phyloP scores from a whole-genome alignment of 2,113 vertebrate genomes.

The Xenopus laevis region DNA sequence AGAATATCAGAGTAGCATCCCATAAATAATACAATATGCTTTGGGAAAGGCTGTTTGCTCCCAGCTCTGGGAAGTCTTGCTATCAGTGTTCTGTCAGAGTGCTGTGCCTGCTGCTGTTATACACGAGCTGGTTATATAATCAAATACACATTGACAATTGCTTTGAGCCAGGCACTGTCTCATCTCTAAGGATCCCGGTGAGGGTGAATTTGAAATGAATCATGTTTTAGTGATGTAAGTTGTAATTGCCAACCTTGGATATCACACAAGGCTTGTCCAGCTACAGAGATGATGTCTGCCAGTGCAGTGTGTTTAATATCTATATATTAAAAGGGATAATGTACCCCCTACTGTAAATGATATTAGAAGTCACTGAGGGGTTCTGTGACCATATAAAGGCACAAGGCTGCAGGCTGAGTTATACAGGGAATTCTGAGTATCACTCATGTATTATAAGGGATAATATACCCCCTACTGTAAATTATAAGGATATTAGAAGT shows the following conservation, averaged over 20 bases:
- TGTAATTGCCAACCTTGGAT: conserved; percentile 19
- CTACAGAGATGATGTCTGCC: too few species aligned
- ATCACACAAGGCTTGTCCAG: not conserved
- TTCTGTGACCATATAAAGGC: too few species aligned
- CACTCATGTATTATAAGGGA: too few species aligned
- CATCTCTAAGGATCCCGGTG: not conserved
- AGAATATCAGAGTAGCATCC: conserved; percentile 1
- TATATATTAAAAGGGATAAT: too few species aligned
- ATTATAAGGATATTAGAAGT: too few species aligned
- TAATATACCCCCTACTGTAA: too few species aligned
- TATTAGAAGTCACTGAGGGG: too few species aligned
- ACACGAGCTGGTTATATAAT: conserved; percentile 14
- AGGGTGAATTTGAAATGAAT: conserved; percentile 7
- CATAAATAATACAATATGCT: conserved; percentile 15
- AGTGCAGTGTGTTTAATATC: too few species aligned
- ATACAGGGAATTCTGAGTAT: too few species aligned
- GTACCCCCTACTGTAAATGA: too few species aligned
- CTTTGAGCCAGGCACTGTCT: not conserved
- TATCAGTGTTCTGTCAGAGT: not conserved
- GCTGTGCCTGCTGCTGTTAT: not conserved
- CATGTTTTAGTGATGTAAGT: conserved; percentile 6
- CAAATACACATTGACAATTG: not conserved
- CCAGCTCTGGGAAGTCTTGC: not conserved
- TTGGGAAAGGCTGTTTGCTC: not conserved
- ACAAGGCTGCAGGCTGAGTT: too few species aligned